Base-by-base conservation (phyloP, 2,888 invertebrate species). In the Zaprionus bogoriensis region DNA sequence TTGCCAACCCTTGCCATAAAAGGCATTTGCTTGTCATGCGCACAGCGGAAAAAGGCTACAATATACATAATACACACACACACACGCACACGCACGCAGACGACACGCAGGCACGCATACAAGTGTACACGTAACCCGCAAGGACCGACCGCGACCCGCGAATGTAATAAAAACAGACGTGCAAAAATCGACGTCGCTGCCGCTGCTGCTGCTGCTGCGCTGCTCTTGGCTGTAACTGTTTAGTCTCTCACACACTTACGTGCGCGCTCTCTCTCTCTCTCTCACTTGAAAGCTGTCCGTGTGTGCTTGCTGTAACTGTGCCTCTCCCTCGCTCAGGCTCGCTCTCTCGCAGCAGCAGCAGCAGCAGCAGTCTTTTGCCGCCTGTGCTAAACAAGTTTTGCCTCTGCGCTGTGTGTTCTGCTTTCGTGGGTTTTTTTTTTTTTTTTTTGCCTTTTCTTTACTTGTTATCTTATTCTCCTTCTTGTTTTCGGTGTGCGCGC, bases 101-200 rank as follows among this genome's bases (percentile, higher is more conserved):
- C n/a, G n/a, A n/a, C n/a, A n/a, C n/a, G n/a, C n/a, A 64, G 17
- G 4, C 12, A 23, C 6, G 30, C 19, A 60, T 23, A 19, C 19
- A 36, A 32, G 14, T 32, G 32, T 32, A 32, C 32, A 77, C 78
- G 85, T 67, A 85, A 67, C 50, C 32, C 54, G 28, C 74, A 73
- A 77, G 77, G 68, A 68, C 68, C 45, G 64, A 23, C 28, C 58
- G 41, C 66, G 54, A 53, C 54, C 58, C 58, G 72, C 70, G 80
- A 76, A 80, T 71, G 64, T 84, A 77, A 81, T 84, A 67, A 81
- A 86, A 81, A 81, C 78, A 87, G 70, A 87, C 77, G 84, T 80
- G 80, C 87, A 80, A 86, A 77, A 83, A 67, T 59, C 27, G 39
- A 32, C 36, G 25, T 52, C 57, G 28, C 12, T 12, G 20, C 27